Base-by-base conservation (phyloP, 92 coral and sea anemone species). In the Actinernus sp. region DNA sequence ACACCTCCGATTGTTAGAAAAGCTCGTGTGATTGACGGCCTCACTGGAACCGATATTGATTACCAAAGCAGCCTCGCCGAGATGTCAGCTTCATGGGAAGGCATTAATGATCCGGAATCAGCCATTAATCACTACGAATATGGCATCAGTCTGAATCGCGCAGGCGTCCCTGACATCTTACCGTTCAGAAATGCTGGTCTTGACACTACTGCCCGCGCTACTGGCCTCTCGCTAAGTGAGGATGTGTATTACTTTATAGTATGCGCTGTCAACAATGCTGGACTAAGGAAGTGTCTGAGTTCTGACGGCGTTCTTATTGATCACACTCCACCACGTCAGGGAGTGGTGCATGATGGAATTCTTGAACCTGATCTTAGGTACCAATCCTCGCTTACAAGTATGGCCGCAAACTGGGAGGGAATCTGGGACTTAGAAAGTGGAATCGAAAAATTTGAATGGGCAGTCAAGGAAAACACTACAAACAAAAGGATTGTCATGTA, bases 321-420 rank as follows among this genome's bases (percentile, higher is more conserved):
- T 38, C 86, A 78, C 13, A 83, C 89, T 8, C 67, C 88, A 14
- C 86, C 98, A 43, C 79, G 74, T 34, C 73, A 58, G 23, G 98
- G 98, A 21, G 91, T 87, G 40, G 98, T 94, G 58, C 84, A 94
- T 49, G 98, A 94, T 49, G 98, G 98, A 29, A 78, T 74, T 26
- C 71, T 94, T 20, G 98, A 94, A 38, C 98, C 98, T 11, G 98
- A 94, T 54, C 40, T 94, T 12, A 76, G 55, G 50, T 94, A 83
- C 52, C 98, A 94, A 66, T 86, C 92, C 1, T 83, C 88, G 1
- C 58, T 83, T n/a, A 73, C 73, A 26, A 71, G 46, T 25, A 67
- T 94, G 66, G 81, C 92, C 20, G 98, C 97, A 1, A 94, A 94
- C 74, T 94, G 98, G 98, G 98, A 94, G 69, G 92, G 92, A 38